Percentiles rank a stretch among this genome's conserved stretches.
Conservation (phyloP, 2,888 invertebrate species). For the Galeopsomyia nigrocyanea region DNA sequence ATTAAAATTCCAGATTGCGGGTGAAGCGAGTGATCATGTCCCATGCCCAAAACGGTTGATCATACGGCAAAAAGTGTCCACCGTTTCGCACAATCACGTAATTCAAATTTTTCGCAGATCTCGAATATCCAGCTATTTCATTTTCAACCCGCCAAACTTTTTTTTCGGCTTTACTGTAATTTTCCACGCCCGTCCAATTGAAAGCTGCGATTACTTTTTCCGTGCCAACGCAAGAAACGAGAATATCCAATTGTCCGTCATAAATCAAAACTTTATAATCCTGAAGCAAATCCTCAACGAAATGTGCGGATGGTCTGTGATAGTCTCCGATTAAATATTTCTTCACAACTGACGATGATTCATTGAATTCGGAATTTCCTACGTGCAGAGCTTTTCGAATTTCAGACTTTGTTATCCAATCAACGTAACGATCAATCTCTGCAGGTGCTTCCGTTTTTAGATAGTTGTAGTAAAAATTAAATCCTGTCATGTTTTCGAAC, state of each 20-base stretch:
- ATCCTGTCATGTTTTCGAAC: conserved; percentile 57
- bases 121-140: no score
- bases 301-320: conserved; percentile 82
- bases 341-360: conserved; percentile 75
- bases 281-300: conserved; percentile 76
- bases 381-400: conserved; percentile 86
- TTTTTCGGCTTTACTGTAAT: no score
- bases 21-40: no score
- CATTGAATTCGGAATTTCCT: conserved; percentile 81
- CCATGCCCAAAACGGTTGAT: no score
- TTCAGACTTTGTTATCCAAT: conserved; percentile 62
- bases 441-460: neutral
- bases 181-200: no score
- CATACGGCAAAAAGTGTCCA: conserved; percentile 66
- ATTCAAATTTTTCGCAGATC: no score
- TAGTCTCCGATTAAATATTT: conserved; percentile 79
- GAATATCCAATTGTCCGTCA: conserved; percentile 92
- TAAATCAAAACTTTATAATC: conserved; percentile 84
- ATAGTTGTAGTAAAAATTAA: neutral
- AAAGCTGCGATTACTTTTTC: no score
- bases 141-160: no score
- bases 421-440: neutral
- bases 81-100: no score
- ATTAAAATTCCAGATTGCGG: no score
- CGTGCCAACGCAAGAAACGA: conserved; percentile 86